Percentiles rank a stretch among this genome's conserved stretches.
phyloP scores from a whole-genome alignment of 2,113 vertebrate species.

The Tamias sibiricus region DNA sequence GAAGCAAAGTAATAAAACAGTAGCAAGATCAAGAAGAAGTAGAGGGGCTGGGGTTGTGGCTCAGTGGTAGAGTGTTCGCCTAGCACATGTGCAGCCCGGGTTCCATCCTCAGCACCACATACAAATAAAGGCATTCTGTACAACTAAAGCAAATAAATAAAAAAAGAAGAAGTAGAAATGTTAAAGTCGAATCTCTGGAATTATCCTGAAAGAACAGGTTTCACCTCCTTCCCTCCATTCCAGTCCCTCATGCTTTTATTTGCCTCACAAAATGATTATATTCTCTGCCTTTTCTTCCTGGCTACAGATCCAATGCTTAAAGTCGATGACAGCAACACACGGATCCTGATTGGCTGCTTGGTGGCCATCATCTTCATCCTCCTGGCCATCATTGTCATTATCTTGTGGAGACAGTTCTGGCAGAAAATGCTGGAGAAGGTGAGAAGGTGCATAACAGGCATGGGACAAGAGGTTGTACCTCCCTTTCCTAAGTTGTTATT shows the following conservation, averaged over 20 bases:
- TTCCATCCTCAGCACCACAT: too few relatives aligned
- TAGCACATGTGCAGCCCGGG: too few relatives aligned
- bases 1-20: neutral
- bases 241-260: neutral
- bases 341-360: constrained; percentile 96
- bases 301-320: constrained; percentile 94
- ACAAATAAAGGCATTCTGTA: too few relatives aligned
- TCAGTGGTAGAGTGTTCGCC: too few relatives aligned
- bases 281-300: neutral
- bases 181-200: neutral
- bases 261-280: neutral
- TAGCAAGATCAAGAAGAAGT: neutral
- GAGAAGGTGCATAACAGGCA: fast-evolving
- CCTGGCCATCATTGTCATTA: constrained; percentile 96
- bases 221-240: too few relatives aligned
- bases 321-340: constrained; percentile 95
- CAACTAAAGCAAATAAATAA: too few relatives aligned
- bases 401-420: constrained; percentile 98
- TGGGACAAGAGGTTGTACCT: neutral
- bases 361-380: constrained; percentile 98
- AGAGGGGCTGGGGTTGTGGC: too few relatives aligned
- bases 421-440: constrained; percentile 99
- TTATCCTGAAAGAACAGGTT: neutral
- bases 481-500: neutral
- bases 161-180: neutral